phyloP scores from a whole-genome alignment of 92 coral and sea anemone genomes.

The Phenganax subtilis region DNA sequence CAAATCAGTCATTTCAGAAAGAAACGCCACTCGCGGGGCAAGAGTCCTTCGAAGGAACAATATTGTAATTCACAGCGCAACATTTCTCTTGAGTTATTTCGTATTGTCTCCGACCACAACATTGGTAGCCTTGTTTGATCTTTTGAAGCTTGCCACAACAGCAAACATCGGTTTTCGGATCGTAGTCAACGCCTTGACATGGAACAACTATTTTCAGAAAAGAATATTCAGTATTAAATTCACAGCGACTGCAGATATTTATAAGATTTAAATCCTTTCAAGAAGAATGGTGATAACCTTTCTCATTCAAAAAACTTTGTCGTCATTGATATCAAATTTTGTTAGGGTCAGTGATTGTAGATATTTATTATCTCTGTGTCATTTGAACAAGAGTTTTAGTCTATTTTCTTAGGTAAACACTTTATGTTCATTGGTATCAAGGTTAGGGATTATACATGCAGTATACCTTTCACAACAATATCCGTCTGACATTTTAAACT shows the following conservation, averaged over 20 bases:
- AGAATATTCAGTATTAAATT: not conserved
- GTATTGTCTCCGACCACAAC: slow-evolving; percentile 1
- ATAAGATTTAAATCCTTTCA: no score
- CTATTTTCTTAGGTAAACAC: no score
- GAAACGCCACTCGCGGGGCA: not conserved
- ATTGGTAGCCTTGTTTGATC: not conserved
- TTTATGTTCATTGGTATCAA: not conserved
- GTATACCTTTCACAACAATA: not conserved
- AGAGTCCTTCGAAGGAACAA: not conserved
- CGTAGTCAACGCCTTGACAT: not conserved
- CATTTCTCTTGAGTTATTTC: not conserved
- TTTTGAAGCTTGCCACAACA: not conserved
- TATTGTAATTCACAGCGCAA: not conserved
- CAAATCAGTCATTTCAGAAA: not conserved
- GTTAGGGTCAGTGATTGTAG: no score
- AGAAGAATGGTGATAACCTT: no score
- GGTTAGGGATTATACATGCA: not conserved
- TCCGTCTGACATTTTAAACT: not conserved
- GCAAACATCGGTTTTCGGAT: not conserved
- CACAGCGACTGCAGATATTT: no score
- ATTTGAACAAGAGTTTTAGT: no score
- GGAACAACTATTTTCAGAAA: not conserved
- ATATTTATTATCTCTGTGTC: no score
- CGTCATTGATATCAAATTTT: no score
- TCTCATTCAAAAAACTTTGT: no score